Evolutionary conservation across 2,113 vertebrate genomes (phyloP).

Genomic region (Pseudopodoces humilis): DNA sequence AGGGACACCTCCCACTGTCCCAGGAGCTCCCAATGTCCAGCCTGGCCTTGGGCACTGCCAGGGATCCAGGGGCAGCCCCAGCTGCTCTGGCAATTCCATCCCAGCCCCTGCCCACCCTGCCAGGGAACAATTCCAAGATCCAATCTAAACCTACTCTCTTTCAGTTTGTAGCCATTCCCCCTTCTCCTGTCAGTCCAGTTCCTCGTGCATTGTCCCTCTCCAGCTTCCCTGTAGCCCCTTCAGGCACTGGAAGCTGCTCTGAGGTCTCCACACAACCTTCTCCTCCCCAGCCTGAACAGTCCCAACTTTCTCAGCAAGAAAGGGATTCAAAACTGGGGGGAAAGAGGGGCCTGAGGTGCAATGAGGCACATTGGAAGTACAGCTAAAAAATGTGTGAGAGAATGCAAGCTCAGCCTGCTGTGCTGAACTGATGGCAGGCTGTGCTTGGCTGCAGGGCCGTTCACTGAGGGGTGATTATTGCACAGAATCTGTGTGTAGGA

Average conservation of each 20-base stretch:
- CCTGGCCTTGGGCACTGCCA: background rate
- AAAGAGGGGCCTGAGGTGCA: background rate
- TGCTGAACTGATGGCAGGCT: background rate
- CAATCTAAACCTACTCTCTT: accelerated
- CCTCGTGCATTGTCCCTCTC: background rate
- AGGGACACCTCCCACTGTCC: background rate
- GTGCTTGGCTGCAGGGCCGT: background rate
- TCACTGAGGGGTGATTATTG: background rate
- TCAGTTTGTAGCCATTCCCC: background rate
- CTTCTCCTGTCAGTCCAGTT: background rate
- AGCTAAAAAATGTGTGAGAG: background rate
- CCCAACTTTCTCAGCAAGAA: background rate
- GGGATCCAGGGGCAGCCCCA: background rate
- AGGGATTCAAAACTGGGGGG: background rate
- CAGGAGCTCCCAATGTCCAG: background rate
- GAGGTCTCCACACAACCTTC: background rate
- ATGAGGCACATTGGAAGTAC: background rate
- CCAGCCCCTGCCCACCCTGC: background rate
- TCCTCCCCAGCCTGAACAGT: background rate
- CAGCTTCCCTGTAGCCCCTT: background rate
- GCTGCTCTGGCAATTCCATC: background rate
- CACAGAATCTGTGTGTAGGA: background rate
- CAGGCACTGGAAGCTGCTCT: background rate
- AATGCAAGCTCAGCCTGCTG: background rate
- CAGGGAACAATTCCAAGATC: accelerated